These are phyloP conservation scores for Galeopsomyia nigrocyanea DNA, from an alignment of 2,888 invertebrate species.

Conservation along the genomic window DNA sequence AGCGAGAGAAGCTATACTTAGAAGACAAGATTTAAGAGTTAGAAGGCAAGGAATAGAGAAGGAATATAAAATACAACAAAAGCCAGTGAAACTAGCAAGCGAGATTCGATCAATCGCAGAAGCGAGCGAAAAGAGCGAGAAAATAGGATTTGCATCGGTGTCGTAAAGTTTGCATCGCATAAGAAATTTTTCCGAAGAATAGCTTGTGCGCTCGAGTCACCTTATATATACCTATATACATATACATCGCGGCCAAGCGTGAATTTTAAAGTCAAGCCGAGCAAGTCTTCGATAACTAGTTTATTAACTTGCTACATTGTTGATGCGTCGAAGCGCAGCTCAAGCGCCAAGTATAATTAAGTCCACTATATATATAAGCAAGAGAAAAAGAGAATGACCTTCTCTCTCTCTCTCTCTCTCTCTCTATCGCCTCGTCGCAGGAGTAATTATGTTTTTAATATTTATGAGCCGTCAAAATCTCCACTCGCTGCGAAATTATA, in stretches of 20 bases:
- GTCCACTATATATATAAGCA: neutral
- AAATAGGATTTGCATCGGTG: constrained; percentile 1
- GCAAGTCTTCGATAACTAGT: constrained; percentile 13
- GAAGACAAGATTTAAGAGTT: too few relatives aligned
- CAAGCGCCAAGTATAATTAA: neutral
- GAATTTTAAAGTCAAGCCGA: neutral
- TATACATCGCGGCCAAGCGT: neutral
- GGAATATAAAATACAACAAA: too few relatives aligned
- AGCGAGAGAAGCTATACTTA: neutral
- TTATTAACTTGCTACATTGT: constrained; percentile 27
- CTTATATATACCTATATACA: too few relatives aligned
- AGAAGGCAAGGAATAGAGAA: neutral
- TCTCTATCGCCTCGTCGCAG: too few relatives aligned
- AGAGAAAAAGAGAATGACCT: constrained; percentile 1
- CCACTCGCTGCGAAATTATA: too few relatives aligned
- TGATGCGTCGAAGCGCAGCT: neutral
- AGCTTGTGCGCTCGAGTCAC: too few relatives aligned
- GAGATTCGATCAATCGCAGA: too few relatives aligned
- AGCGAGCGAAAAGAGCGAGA: neutral
- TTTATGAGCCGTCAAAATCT: too few relatives aligned
- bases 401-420: neutral
- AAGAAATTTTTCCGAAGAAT: constrained; percentile 4
- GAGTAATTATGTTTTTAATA: too few relatives aligned
- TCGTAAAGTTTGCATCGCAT: neutral
- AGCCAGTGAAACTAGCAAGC: neutral